phyloP scores from a whole-genome alignment of 2,113 vertebrate genomes.

The Ranitomeya imitator region DNA sequence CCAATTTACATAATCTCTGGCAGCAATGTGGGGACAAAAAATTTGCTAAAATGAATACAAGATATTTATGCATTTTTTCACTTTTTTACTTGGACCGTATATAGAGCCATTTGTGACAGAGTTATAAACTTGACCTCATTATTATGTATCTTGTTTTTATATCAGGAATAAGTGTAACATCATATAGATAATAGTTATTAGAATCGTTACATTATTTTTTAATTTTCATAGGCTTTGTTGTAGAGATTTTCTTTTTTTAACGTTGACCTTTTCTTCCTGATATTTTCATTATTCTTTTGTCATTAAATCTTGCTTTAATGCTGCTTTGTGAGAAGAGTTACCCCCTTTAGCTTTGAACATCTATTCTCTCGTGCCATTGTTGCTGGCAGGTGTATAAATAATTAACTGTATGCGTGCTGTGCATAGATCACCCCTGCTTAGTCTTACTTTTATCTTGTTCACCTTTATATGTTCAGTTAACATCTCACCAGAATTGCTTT shows the following conservation, averaged over 20 bases:
- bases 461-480: conserved; percentile 42
- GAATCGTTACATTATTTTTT: background rate
- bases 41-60: no score
- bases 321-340: background rate
- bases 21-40: no score
- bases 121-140: background rate
- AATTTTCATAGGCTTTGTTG: background rate
- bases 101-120: no score
- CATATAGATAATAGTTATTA: background rate
- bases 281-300: conserved; percentile 2
- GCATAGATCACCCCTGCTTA: conserved; percentile 41
- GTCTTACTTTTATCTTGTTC: conserved; percentile 41
- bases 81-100: no score
- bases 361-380: conserved; percentile 33
- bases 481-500: conserved; percentile 42
- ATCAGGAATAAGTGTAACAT: background rate
- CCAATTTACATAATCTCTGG: no score
- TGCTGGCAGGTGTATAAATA: conserved; percentile 53
- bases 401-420: conserved; percentile 51
- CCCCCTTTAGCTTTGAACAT: conserved; percentile 34
- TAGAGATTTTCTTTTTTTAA: background rate
- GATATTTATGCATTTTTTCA: no score
- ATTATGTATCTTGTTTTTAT: background rate
- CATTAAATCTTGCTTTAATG: conserved; percentile 14
- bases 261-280: conserved; percentile 1